These are phyloP conservation scores for Lacerta agilis DNA, from an alignment of 2,797 vertebrate genomes.

Conservation along the genomic window DNA sequence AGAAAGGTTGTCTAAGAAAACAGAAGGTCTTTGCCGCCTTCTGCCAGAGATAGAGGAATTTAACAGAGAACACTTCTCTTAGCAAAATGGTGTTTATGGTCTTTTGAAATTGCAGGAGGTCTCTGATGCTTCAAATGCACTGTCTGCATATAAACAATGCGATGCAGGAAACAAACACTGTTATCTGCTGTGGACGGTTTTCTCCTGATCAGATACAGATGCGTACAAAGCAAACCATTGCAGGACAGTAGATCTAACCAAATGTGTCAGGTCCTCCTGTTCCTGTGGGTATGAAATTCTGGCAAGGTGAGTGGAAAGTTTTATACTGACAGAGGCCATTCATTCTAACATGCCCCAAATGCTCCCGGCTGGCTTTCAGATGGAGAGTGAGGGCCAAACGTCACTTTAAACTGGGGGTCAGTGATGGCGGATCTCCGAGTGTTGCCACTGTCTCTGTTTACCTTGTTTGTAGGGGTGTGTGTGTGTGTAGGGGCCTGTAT, in stretches of 20 bases:
- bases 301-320: slow-evolving; percentile 40
- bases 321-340: slow-evolving; percentile 48
- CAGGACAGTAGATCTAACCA: slow-evolving; percentile 24
- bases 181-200: slow-evolving; percentile 31
- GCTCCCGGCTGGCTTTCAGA: slow-evolving; percentile 38
- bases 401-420: background rate
- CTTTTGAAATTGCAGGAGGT: slow-evolving; percentile 3
- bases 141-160: background rate
- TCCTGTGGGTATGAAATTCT: slow-evolving; percentile 40
- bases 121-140: slow-evolving; percentile 14
- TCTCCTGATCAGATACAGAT: slow-evolving; percentile 46
- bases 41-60: slow-evolving; percentile 31
- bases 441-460: too few relatives aligned
- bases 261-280: slow-evolving; percentile 39
- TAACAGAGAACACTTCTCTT: slow-evolving; percentile 44
- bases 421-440: background rate
- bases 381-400: slow-evolving; percentile 26
- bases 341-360: slow-evolving; percentile 35
- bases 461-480: too few relatives aligned
- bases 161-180: background rate
- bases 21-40: slow-evolving; percentile 32
- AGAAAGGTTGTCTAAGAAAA: slow-evolving; percentile 28
- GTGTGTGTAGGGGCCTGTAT: too few relatives aligned
- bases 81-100: slow-evolving; percentile 38
- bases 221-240: slow-evolving; percentile 11